Conservation (phyloP, 2,888 invertebrate species). For the Amblyjoppa proteus region DNA sequence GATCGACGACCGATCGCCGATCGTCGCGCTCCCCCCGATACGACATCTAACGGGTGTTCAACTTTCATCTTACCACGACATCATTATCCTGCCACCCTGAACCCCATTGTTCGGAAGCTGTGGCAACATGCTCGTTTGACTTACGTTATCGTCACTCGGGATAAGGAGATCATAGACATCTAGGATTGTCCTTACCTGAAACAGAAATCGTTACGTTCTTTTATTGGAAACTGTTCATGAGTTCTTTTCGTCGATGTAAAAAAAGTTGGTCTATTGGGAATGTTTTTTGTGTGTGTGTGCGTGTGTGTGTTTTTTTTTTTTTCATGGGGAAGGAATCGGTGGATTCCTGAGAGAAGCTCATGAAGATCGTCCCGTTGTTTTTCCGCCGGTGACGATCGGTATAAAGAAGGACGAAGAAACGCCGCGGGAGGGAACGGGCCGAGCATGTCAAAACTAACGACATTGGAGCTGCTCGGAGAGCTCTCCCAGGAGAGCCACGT, state of each 20-base stretch:
- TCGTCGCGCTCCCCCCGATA: slow-evolving; percentile 67
- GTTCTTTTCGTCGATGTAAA: slow-evolving; percentile 23
- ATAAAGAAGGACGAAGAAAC: slow-evolving; percentile 65
- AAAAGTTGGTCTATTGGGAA: slow-evolving; percentile 53
- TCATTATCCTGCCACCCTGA: not conserved
- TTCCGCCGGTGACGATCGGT: slow-evolving; percentile 36
- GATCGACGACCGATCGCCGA: slow-evolving; percentile 78
- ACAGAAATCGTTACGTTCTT: slow-evolving; percentile 47
- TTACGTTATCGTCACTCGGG: not conserved
- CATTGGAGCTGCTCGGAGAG: slow-evolving; percentile 71
- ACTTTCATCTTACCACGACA: slow-evolving; percentile 38
- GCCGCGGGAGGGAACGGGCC: slow-evolving; percentile 68
- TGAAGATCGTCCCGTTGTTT: slow-evolving; percentile 45
- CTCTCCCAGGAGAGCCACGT: slow-evolving; percentile 76
- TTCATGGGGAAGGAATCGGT: slow-evolving; percentile 25
- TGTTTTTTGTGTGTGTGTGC: not conserved
- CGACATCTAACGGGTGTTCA: slow-evolving; percentile 76
- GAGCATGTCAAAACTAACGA: slow-evolving; percentile 80
- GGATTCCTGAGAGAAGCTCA: slow-evolving; percentile 38
- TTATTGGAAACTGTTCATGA: slow-evolving; percentile 10
- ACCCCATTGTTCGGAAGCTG: not conserved
- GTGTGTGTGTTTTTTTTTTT: not conserved
- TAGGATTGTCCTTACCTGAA: slow-evolving; percentile 60
- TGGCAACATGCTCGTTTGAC: not conserved
- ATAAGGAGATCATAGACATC: not conserved